Evolutionary conservation across 2,888 invertebrate genomes (phyloP), one percentile per base, ranked within the genome.

Genomic region (Dexiosoma caninum): DNA sequence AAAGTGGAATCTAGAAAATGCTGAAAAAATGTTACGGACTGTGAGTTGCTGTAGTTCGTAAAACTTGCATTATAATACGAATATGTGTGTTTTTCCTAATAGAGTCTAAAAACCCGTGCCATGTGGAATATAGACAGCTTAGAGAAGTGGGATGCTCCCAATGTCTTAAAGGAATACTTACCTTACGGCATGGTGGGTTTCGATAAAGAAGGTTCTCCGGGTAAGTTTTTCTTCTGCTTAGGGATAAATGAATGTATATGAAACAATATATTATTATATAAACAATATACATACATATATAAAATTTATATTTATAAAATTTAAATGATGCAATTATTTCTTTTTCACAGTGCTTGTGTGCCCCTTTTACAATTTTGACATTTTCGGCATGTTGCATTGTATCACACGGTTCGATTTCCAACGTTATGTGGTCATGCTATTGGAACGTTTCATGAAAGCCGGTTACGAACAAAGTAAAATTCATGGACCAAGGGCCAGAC

Each of bases 21-120:
- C 97, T 0, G 97, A 97, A 89, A 95, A 95, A 91, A 97, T 97
- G 97, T 91, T 97, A 2, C 91, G 96, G 91, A 94, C 95, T 86
- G 97, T 97, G 91, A 93, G 94, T 83, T 40, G 9, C 19, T 44
- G 5, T 7, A 35, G 0, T 35, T 57, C 4, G 16, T 14, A 21
- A 21, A 53, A 30, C 2, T 14, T 21, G 7, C 2, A 0, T 37
- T 4, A 3, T 37, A 40, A 53, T 30, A 23, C 44, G 10, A 27
- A 14, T 14, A n/a, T 40, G 0, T 32, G n/a, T 49, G 12, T 44
- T 14, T 12, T 55, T 64, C n/a, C n/a, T n/a, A n/a, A n/a, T 40
- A 89, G 89, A 85, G 87, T 37, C 82, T 88, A 3, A 89, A 88
- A 78, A 89, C 86, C 0, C 87, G 89, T 60, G 86, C 86, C 74